A percentile compares a stretch with the other conserved stretches of the same genome.
These are phyloP conservation scores for Euthynnus affinis DNA, from an alignment of 2,797 vertebrate genomes.

Conservation along the genomic window DNA sequence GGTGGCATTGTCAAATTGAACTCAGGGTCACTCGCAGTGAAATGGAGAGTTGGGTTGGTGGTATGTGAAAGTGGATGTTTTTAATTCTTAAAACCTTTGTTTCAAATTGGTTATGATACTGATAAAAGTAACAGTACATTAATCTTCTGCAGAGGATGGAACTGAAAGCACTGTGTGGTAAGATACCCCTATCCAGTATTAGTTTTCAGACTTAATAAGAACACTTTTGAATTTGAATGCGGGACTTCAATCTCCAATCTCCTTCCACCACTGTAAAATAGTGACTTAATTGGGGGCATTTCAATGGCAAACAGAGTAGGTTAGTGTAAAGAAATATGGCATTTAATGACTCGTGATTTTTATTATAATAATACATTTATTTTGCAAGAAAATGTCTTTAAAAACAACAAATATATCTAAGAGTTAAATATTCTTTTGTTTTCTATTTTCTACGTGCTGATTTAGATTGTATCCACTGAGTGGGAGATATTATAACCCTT, in stretches of 20 bases:
- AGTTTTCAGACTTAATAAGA: not conserved
- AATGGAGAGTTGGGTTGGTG: not conserved
- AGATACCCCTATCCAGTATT: not conserved
- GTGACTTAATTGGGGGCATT: not conserved
- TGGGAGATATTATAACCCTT: not conserved
- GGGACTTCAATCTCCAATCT: too few relatives aligned
- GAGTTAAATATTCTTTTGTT: too few relatives aligned
- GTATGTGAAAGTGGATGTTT: not conserved
- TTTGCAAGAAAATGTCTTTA: not conserved
- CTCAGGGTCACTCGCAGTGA: not conserved
- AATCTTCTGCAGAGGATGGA: not conserved
- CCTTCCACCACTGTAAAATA: too few relatives aligned
- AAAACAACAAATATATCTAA: too few relatives aligned
- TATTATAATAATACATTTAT: not conserved
- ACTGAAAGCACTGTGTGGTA: not conserved
- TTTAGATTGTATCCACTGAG: not conserved
- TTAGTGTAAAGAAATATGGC: too few relatives aligned
- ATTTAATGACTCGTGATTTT: not conserved
- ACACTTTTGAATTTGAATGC: too few relatives aligned
- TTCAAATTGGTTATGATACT: not conserved
- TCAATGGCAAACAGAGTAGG: not conserved
- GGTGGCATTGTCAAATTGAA: slow-evolving; percentile 1
- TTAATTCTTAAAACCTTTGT: not conserved
- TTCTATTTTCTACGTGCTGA: not conserved
- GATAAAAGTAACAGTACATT: not conserved